Evolutionary conservation across 2,888 invertebrate species (phyloP).

Genomic region (Calliphora vomitoria): DNA sequence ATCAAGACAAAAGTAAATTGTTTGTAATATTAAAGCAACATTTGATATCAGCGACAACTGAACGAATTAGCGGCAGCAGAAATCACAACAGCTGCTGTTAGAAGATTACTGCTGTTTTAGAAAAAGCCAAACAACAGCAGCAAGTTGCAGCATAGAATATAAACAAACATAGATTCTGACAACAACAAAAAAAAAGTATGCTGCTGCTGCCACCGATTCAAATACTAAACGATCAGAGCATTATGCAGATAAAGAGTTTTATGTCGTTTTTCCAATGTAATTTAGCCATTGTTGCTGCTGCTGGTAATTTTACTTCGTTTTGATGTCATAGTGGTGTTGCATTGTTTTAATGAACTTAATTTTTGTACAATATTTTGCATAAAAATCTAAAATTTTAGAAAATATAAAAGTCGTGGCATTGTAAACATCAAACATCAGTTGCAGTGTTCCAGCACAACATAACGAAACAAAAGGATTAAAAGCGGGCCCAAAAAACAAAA

Average conservation of each 20-base stretch:
- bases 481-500: neutral
- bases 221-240: conserved; percentile 39
- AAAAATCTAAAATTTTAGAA: conserved; percentile 57
- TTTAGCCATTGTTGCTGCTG: conserved; percentile 57
- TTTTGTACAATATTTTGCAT: conserved; percentile 55
- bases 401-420: conserved; percentile 73
- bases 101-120: conserved; percentile 33
- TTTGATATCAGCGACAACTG: conserved; percentile 42
- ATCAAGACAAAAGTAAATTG: conserved; percentile 37
- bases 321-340: conserved; percentile 56
- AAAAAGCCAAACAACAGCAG: neutral
- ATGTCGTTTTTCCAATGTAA: conserved; percentile 64
- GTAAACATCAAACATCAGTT: conserved; percentile 65
- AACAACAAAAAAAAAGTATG: neutral
- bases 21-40: conserved; percentile 56
- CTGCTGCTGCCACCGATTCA: conserved; percentile 21
- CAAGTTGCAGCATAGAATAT: conserved; percentile 50
- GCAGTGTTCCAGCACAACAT: conserved; percentile 61
- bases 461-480: conserved; percentile 61
- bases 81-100: conserved; percentile 3
- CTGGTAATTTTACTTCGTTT: conserved; percentile 41
- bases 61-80: conserved; percentile 32
- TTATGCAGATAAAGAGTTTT: conserved; percentile 58
- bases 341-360: conserved; percentile 71
- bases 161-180: conserved; percentile 39